Percentiles rank a stretch among this genome's conserved stretches.
Conservation (phyloP, 2,797 vertebrate species). For the Falco peregrinus region DNA sequence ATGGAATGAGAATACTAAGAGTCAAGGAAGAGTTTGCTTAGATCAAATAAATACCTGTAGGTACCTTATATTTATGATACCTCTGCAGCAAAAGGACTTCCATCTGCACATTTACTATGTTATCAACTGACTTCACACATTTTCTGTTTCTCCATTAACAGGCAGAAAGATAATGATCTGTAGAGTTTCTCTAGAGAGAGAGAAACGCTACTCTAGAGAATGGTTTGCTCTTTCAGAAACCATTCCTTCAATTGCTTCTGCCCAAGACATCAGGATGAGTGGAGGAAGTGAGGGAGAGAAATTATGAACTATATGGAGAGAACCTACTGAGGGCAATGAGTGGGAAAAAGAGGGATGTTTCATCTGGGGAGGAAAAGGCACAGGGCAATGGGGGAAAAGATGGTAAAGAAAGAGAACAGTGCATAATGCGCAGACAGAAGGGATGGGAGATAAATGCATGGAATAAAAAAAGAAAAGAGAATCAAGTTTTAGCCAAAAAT, state of each 20-base stretch:
- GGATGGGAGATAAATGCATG: not conserved
- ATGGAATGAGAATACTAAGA: not conserved
- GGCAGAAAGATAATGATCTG: not conserved
- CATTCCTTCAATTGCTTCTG: slow-evolving; percentile 1
- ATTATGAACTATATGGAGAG: not conserved
- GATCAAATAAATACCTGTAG: not conserved
- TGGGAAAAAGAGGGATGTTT: slow-evolving; percentile 22
- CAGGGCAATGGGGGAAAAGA: not conserved
- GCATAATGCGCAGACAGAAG: not conserved
- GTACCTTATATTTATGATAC: not conserved
- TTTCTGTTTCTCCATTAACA: slow-evolving; percentile 36
- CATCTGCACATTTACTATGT: not conserved
- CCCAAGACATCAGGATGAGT: not conserved
- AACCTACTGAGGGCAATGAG: not conserved
- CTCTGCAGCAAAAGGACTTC: slow-evolving; percentile 19
- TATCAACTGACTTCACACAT: not conserved
- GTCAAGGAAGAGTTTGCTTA: not conserved
- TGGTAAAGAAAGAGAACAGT: not conserved
- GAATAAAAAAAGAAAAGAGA: not conserved
- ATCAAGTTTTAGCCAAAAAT: not conserved
- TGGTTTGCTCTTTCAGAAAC: slow-evolving; percentile 30
- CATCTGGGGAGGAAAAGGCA: slow-evolving; percentile 2
- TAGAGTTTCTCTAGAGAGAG: not conserved
- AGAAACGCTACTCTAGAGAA: not conserved
- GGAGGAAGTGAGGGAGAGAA: not conserved